Percentiles rank a stretch among this genome's conserved stretches.
phyloP scores from a whole-genome alignment of 2,888 invertebrate species.

The Nesidiocoris tenuis region DNA sequence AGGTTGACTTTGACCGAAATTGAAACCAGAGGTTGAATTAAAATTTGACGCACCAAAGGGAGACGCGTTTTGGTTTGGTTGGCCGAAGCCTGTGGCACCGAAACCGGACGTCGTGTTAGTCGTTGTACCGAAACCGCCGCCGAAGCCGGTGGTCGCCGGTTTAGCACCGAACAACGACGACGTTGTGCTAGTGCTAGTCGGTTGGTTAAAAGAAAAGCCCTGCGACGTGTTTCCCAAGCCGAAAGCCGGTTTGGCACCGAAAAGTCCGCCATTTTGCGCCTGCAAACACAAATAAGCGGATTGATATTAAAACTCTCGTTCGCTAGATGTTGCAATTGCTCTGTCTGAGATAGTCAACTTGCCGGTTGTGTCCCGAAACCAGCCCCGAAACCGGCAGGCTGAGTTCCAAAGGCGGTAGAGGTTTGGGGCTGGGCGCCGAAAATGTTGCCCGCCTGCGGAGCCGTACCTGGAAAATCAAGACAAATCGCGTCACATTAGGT shows the following conservation, averaged over 20 bases:
- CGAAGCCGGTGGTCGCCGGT: slow-evolving; percentile 60
- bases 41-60: slow-evolving; percentile 52
- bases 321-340: too few species aligned
- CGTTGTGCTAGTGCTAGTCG: slow-evolving; percentile 53
- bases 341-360: too few species aligned
- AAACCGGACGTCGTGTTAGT: slow-evolving; percentile 52
- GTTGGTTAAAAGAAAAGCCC: slow-evolving; percentile 48
- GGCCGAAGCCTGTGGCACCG: slow-evolving; percentile 50
- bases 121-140: slow-evolving; percentile 52
- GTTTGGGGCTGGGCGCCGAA: slow-evolving; percentile 55
- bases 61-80: slow-evolving; percentile 48
- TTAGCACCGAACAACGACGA: slow-evolving; percentile 54
- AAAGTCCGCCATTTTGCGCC: slow-evolving; percentile 53
- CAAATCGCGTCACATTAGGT: neutral
- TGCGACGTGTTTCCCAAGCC: slow-evolving; percentile 50
- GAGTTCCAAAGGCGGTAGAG: slow-evolving; percentile 54
- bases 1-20: slow-evolving; percentile 54
- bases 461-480: slow-evolving; percentile 52
- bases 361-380: slow-evolving; percentile 54
- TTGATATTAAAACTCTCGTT: neutral
- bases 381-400: slow-evolving; percentile 53
- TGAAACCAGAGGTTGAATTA: slow-evolving; percentile 51
- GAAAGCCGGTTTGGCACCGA: slow-evolving; percentile 56
- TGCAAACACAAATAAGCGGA: slow-evolving; percentile 4
- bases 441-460: slow-evolving; percentile 51